Percentiles rank a stretch among this genome's conserved stretches.
Conservation (phyloP, 2,113 vertebrate species). For the Pygoscelis antarcticus region DNA sequence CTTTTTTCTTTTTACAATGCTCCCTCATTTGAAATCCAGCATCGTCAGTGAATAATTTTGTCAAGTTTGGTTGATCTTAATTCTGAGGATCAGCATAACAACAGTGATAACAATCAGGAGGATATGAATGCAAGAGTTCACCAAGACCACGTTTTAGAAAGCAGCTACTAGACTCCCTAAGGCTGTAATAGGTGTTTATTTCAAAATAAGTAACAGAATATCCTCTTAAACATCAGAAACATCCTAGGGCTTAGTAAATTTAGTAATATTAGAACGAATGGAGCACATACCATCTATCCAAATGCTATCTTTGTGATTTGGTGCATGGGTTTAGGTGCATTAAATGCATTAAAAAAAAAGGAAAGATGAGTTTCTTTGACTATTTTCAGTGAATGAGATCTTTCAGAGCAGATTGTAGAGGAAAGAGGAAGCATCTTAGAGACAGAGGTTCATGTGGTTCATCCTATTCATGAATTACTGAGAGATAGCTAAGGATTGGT, state of each 20-base stretch:
- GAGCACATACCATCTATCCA: neutral
- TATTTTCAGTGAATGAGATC: neutral
- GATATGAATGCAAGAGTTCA: neutral
- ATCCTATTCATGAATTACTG: neutral
- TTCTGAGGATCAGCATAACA: neutral
- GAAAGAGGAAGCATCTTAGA: neutral
- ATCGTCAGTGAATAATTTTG: neutral
- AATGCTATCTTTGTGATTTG: neutral
- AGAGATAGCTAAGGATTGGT: neutral
- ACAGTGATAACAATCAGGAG: neutral
- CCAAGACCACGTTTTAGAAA: neutral
- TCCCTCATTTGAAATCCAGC: neutral
- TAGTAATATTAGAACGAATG: neutral
- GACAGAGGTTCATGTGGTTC: neutral
- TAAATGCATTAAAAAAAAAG: neutral
- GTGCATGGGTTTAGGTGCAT: neutral
- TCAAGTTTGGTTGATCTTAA: neutral
- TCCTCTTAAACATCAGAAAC: neutral
- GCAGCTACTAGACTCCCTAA: neutral
- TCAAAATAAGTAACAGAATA: neutral
- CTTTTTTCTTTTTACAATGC: neutral
- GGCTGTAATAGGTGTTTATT: neutral
- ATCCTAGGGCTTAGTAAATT: neutral
- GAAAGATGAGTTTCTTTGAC: neutral
- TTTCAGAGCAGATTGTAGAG: neutral